Conservation (phyloP, 1,140 invertebrate genomes). For the Hylaeus anthracinus region DNA sequence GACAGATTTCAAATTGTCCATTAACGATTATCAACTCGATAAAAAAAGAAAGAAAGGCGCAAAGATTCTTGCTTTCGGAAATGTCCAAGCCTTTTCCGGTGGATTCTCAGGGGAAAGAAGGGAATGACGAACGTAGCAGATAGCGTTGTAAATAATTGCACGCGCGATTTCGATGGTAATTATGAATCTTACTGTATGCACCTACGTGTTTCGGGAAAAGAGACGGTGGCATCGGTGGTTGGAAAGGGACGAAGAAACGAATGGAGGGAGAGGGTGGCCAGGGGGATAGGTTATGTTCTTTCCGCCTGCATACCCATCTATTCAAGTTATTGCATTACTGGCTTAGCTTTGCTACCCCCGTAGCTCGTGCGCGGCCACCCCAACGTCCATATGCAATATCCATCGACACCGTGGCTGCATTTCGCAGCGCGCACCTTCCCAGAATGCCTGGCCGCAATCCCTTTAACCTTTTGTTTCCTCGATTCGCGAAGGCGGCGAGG, state of each 20-base stretch:
- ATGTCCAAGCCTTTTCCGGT: no score
- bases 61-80: no score
- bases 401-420: slow-evolving; percentile 66
- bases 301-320: slow-evolving; percentile 76
- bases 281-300: slow-evolving; percentile 70
- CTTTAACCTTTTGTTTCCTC: slow-evolving; percentile 57
- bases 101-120: no score
- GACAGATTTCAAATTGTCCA: no score
- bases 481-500: not conserved
- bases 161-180: not conserved
- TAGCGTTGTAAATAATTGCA: not conserved
- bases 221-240: not conserved
- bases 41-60: no score
- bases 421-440: slow-evolving; percentile 71
- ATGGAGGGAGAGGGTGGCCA: slow-evolving; percentile 30
- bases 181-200: slow-evolving; percentile 28
- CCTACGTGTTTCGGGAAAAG: slow-evolving; percentile 33
- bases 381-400: slow-evolving; percentile 73
- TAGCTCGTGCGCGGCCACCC: slow-evolving; percentile 54
- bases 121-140: not conserved
- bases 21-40: no score
- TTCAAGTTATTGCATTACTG: slow-evolving; percentile 80
- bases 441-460: slow-evolving; percentile 66
- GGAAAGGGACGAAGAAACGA: not conserved
- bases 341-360: slow-evolving; percentile 76